Evolutionary conservation across 2,113 vertebrate species (phyloP).

Genomic region (Toxotes jaculatrix): DNA sequence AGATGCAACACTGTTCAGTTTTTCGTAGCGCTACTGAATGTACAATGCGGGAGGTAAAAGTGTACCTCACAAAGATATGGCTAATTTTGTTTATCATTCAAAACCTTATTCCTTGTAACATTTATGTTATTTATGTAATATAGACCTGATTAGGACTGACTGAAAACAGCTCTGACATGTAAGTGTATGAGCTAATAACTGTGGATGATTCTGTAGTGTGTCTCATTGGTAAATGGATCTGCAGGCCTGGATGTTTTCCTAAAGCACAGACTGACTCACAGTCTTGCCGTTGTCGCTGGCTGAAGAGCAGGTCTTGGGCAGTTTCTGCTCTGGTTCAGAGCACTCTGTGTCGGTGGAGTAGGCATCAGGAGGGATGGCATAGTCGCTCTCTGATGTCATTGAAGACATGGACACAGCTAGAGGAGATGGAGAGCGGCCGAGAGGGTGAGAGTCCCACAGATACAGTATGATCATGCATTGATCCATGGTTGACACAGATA

Average conservation of each 20-base stretch:
- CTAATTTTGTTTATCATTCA: neutral
- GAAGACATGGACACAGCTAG: constrained; percentile 95
- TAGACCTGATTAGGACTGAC: neutral
- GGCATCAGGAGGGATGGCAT: constrained; percentile 97
- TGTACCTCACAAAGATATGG: neutral
- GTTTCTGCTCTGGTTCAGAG: constrained; percentile 95
- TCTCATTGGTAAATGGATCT: neutral
- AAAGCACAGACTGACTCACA: constrained; percentile 80
- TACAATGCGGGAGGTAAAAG: no score
- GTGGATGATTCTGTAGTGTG: neutral
- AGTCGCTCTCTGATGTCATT: constrained; percentile 96
- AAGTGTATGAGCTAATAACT: neutral
- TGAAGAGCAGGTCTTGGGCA: constrained; percentile 91
- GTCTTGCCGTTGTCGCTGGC: constrained; percentile 91
- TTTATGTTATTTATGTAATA: no score
- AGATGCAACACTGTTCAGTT: neutral
- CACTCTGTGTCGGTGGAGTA: constrained; percentile 94
- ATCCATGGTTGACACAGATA: neutral
- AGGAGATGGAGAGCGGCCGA: neutral
- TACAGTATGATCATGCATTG: neutral
- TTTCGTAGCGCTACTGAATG: neutral
- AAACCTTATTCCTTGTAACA: no score
- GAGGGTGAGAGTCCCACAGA: neutral
- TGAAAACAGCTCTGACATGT: neutral
- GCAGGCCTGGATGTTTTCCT: neutral